Evolutionary conservation across 2,797 vertebrate genomes (phyloP).

Genomic region (Tarsius wallacei): DNA sequence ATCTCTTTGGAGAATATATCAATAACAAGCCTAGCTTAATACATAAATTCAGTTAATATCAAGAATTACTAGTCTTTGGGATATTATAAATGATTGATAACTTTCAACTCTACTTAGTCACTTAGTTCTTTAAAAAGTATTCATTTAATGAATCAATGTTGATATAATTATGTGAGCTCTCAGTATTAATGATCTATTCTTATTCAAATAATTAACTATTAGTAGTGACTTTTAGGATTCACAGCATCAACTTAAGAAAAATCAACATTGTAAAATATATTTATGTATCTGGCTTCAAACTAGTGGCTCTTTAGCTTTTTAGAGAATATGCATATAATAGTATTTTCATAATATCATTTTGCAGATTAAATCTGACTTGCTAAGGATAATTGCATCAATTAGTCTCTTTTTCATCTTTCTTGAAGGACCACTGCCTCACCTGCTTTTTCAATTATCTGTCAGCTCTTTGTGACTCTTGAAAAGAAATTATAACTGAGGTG

Average conservation of each 20-base stretch:
- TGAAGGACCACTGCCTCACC: neutral
- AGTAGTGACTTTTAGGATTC: neutral
- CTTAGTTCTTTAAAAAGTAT: conserved; percentile 18
- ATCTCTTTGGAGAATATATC: neutral
- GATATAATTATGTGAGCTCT: neutral
- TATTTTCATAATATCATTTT: conserved; percentile 46
- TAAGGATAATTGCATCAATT: conserved; percentile 37
- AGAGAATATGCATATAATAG: neutral
- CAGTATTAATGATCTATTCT: neutral
- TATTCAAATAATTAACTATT: conserved; percentile 47
- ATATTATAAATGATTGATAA: neutral
- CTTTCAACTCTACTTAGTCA: neutral
- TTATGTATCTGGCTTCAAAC: neutral
- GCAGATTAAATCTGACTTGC: neutral
- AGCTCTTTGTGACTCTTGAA: conserved; percentile 43
- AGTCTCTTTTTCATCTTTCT: neutral
- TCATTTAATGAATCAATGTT: neutral
- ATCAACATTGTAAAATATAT: neutral
- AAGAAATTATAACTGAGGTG: neutral
- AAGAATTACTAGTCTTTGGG: neutral
- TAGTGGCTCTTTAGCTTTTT: neutral
- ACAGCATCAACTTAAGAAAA: neutral
- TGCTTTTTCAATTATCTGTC: neutral
- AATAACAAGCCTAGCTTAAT: neutral
- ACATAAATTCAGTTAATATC: neutral